Evolutionary conservation across 2,888 invertebrate genomes (phyloP), one percentile per base, ranked within the genome.

Genomic region (Napeogenes sylphis): DNA sequence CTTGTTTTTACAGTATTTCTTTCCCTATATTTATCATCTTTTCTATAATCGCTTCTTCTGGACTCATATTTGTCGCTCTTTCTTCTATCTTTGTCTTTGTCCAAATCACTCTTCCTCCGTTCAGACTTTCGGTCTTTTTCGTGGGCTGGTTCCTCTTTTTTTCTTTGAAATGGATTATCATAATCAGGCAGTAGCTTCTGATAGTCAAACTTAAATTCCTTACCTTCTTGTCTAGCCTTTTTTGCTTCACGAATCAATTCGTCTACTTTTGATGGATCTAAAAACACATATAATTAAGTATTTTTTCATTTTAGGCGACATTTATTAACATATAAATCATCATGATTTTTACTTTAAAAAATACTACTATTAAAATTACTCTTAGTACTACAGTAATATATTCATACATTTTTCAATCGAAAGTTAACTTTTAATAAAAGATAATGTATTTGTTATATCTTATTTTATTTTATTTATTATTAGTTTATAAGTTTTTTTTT

Each of bases 201-300:
- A 67, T 90, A 89, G 59, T 88, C 84, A 61, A 90, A 90, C 77
- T 90, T 90, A 62, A 85, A 90, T 59, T 82, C 75, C 70, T 72
- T 87, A 1, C 90, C 90, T 66, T 87, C 89, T 2, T 83, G 82
- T 70, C 73, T 84, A 0, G 88, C 86, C 69, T 84, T 85, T 70
- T 89, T 90, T 2, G 89, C 90, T 68, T 89, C 88, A 33, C 82
- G 78, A 14, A 90, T 88, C 3, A 90, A 75, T 73, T 88, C 85
- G 56, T 90, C 90, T 2, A 90, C 79, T 78, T 88, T 86, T 1
- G 82, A 75, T 30, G 84, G 78, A 68, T 87, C 90, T 90, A 63
- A 78, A 84, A 70, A 46, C 8, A n/a, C 30, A 32, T 35, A 32
- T 12, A 47, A 30, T 54, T 54, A 46, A 32, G n/a, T 4, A 5